These are phyloP conservation scores for Schizaphis graminum DNA, from an alignment of 2,888 invertebrate genomes.

Conservation along the genomic window DNA sequence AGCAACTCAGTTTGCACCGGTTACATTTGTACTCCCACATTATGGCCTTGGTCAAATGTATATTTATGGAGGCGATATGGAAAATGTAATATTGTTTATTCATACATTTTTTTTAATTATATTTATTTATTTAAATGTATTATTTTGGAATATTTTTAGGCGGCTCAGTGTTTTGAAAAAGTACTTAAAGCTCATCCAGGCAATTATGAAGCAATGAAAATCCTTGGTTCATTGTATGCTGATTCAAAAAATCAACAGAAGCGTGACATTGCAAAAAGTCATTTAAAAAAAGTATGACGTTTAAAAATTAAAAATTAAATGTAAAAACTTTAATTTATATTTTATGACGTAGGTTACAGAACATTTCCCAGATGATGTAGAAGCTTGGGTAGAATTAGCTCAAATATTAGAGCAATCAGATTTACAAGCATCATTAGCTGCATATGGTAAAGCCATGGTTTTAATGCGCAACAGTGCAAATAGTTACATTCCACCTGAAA, in stretches of 20 bases:
- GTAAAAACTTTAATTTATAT: neutral
- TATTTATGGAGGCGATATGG: conserved; percentile 94
- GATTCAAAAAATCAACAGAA: conserved; percentile 90
- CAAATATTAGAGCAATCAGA: conserved; percentile 98
- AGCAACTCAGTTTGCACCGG: conserved; percentile 96
- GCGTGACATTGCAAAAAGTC: conserved; percentile 92
- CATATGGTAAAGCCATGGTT: conserved; percentile 93
- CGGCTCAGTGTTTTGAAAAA: conserved; percentile 98
- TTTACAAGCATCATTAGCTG: conserved; percentile 87
- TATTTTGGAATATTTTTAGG: conserved; percentile 74
- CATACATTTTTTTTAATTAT: neutral
- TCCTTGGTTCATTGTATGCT: conserved; percentile 96
- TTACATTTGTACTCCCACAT: conserved; percentile 95
- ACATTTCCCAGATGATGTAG: conserved; percentile 97
- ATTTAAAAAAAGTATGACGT: conserved; percentile 84
- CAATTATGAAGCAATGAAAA: conserved; percentile 99
- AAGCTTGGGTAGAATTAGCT: conserved; percentile 99
- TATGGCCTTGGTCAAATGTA: conserved; percentile 99
- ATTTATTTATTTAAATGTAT: neutral
- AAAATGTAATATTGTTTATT: conserved; percentile 80
- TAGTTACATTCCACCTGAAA: conserved; percentile 96
- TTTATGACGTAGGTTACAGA: conserved; percentile 81
- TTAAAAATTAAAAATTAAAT: neutral
- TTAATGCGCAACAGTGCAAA: conserved; percentile 89
- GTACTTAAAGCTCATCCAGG: conserved; percentile 97